Base-by-base conservation (phyloP, 2,888 invertebrate species). In the Zygaena filipendulae region DNA sequence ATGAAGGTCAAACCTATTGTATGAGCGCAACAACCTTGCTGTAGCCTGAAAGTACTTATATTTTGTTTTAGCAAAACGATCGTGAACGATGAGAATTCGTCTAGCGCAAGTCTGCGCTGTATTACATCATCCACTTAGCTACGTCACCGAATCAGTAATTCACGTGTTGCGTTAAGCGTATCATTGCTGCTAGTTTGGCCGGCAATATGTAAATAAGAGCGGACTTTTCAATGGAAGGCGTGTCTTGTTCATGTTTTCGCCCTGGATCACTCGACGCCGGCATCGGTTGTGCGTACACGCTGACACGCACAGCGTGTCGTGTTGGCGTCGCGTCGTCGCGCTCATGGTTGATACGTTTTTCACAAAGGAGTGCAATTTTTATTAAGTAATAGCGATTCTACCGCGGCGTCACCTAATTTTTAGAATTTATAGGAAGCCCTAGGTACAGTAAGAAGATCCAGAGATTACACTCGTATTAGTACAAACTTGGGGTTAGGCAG, bases 121-220 rank as follows among this genome's bases (percentile, higher is more conserved):
- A 49, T 77, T 75, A 67, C 75, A 75, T 75, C 77, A 77, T 58
- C 52, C 52, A 54, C 43, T 45, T 43, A 33, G 29, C 33, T 24
- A 34, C 28, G 30, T n/a, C n/a, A n/a, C n/a, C n/a, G n/a, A n/a
- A n/a, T 32, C 33, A 38, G 18, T 37, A 27, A 24, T 36, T n/a
- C n/a, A n/a, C n/a, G 38, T 32, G 27, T 33, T 35, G 10, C 8
- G 29, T n/a, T n/a, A n/a, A n/a, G n/a, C n/a, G n/a, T n/a, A 61
- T 43, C 74, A 69, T 61, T 67, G 66, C 64, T 32, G 52, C 39
- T 30, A 33, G 25, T 26, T 35, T 45, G 42, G 24, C 31, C 20
- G 16, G 24, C 25, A 23, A 38, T 44, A 45, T 52, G 45, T 39
- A 42, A 45, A 52, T 52, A 29, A 43, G 30, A 29, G 37, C 27